These are phyloP conservation scores for Ailurus styani DNA, from an alignment of 2,113 vertebrate species.

Conservation along the genomic window DNA sequence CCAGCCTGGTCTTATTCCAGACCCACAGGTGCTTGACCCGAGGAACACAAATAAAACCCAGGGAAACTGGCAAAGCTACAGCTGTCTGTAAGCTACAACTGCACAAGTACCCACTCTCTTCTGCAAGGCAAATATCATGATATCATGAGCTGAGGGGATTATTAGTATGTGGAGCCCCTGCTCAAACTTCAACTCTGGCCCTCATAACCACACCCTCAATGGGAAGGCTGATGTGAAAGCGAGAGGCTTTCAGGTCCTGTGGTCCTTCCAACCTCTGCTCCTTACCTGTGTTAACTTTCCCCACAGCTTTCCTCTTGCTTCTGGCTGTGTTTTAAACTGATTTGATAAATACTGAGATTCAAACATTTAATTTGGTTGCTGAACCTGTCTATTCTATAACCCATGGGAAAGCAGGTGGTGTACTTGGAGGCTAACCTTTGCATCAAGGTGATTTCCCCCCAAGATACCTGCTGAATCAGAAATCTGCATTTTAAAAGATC, in stretches of 20 bases:
- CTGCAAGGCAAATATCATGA: not conserved
- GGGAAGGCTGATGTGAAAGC: not conserved
- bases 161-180: not conserved
- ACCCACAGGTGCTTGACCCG: not conserved
- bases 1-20: not conserved
- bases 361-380: not conserved
- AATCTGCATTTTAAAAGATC: conserved; percentile 40
- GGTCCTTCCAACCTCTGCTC: not conserved
- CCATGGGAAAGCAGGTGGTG: not conserved
- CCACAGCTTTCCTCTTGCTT: not conserved
- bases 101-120: not conserved
- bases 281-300: not conserved
- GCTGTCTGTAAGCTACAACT: not conserved
- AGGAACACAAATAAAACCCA: not conserved
- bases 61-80: not conserved
- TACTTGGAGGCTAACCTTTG: not conserved
- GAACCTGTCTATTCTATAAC: not conserved
- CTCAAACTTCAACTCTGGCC: not conserved
- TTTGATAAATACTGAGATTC: not conserved
- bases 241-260: not conserved
- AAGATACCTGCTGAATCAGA: conserved; percentile 34
- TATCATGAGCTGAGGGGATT: not conserved
- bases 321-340: not conserved
- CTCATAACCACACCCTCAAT: not conserved
- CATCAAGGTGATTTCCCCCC: conserved; percentile 38